Conservation (phyloP, 2,888 invertebrate species). For the Stenotaenia linearis region DNA sequence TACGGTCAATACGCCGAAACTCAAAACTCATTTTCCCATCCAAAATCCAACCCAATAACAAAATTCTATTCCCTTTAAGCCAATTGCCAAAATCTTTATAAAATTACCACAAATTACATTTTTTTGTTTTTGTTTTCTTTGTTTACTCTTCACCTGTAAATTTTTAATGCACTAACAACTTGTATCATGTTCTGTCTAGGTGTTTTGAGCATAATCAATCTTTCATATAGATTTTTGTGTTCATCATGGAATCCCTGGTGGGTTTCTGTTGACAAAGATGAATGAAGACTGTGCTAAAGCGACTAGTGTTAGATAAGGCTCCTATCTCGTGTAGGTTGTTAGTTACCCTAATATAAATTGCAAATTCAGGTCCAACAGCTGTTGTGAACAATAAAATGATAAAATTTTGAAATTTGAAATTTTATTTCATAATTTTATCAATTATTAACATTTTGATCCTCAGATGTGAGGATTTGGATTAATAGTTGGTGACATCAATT, state of each 20-base stretch:
- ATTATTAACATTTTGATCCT: no score
- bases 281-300: not conserved
- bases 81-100: no score
- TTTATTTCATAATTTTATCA: no score
- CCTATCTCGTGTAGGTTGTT: not conserved
- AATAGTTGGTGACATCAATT: no score
- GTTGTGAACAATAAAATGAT: not conserved
- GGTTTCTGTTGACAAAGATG: constrained; percentile 15
- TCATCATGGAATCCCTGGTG: constrained; percentile 5
- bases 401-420: no score
- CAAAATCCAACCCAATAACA: no score
- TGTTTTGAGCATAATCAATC: constrained; percentile 10
- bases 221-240: constrained; percentile 23
- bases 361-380: no score
- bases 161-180: constrained; percentile 1
- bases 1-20: not conserved
- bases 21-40: not conserved
- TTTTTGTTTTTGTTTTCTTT: no score
- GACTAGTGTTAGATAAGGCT: constrained; percentile 12
- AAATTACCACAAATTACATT: no score
- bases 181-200: not conserved
- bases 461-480: no score
- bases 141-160: no score
- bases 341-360: constrained; percentile 1
- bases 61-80: no score